These are phyloP conservation scores for Poeciliopsis occidentalis DNA, from an alignment of 2,113 vertebrate species.

Conservation along the genomic window DNA sequence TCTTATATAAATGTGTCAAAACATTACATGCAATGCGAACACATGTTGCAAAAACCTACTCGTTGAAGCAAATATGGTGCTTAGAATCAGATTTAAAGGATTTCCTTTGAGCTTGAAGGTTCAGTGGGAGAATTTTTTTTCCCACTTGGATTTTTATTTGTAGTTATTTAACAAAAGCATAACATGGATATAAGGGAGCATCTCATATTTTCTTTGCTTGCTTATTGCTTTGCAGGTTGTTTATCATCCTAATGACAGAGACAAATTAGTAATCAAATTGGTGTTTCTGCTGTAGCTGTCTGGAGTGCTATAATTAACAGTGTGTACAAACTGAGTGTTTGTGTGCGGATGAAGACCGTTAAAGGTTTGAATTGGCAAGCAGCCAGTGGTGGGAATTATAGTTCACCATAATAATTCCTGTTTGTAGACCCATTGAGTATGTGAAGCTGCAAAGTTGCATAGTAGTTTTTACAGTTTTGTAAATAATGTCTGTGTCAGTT, in stretches of 20 bases:
- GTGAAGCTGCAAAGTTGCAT: constrained; percentile 32
- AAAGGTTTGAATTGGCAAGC: constrained; percentile 42
- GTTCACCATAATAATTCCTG: constrained; percentile 58
- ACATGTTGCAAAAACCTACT: not conserved
- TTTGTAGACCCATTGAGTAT: constrained; percentile 47
- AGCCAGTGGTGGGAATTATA: constrained; percentile 54
- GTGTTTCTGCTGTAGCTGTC: constrained; percentile 23
- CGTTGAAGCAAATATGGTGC: not conserved
- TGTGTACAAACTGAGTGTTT: constrained; percentile 5
- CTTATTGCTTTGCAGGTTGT: constrained; percentile 4
- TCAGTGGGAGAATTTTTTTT: not conserved
- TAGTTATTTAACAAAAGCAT: not conserved
- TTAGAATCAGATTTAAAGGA: not conserved
- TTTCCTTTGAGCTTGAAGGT: constrained; percentile 8
- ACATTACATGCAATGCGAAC: not conserved
- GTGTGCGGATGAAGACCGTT: constrained; percentile 3
- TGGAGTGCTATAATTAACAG: constrained; percentile 28
- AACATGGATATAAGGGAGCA: not conserved
- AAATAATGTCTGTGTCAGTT: not conserved
- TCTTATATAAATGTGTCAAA: not conserved
- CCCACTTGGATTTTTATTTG: not conserved
- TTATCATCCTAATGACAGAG: constrained; percentile 28
- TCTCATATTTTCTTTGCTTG: constrained; percentile 3
- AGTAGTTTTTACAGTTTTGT: constrained; percentile 15
- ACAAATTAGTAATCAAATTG: constrained; percentile 37